phyloP scores from a whole-genome alignment of 1,140 invertebrate genomes.

The Neotoxoptera formosana region DNA sequence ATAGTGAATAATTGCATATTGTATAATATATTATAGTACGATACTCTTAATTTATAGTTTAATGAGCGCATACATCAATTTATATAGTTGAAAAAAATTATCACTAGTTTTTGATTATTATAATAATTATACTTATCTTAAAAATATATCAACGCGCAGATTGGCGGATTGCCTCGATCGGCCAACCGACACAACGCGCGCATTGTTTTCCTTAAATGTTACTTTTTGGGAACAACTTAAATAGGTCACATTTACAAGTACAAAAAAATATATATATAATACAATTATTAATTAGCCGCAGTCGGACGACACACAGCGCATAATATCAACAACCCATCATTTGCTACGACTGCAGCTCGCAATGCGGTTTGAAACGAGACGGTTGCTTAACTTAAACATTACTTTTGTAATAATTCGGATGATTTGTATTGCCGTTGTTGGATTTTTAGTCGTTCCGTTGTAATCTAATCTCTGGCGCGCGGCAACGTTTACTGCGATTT shows the following conservation, averaged over 20 bases:
- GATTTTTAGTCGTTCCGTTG: conserved; percentile 18
- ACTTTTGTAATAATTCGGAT: neutral
- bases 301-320: neutral
- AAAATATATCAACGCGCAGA: neutral
- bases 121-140: conserved; percentile 23
- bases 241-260: conserved; percentile 55
- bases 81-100: conserved; percentile 46
- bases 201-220: conserved; percentile 10
- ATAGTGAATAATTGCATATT: neutral
- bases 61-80: conserved; percentile 49
- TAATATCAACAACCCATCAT: neutral
- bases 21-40: neutral
- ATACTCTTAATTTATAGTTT: conserved; percentile 35
- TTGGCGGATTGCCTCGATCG: neutral
- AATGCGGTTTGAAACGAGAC: neutral
- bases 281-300: neutral
- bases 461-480: no score
- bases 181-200: no score
- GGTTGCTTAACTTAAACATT: neutral
- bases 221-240: conserved; percentile 58
- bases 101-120: conserved; percentile 44
- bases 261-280: conserved; percentile 30
- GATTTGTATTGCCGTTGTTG: neutral
- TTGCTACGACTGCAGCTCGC: neutral
- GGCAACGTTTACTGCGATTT: conserved; percentile 19